Conservation (phyloP, 2,888 invertebrate species). For the Portevinia maculata region DNA sequence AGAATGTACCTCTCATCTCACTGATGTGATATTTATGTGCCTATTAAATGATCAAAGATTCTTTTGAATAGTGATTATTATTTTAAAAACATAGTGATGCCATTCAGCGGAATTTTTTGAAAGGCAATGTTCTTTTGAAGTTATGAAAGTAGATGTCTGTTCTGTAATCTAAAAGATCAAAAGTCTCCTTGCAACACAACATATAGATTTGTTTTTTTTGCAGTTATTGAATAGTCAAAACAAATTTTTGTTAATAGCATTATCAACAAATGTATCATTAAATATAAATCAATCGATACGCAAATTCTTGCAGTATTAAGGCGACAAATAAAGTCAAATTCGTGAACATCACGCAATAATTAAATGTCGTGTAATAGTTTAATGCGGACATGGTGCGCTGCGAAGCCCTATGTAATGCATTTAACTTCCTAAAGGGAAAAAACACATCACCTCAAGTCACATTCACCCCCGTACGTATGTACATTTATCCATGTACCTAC, state of each 20-base stretch:
- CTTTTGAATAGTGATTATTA: too few species aligned
- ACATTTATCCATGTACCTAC: not conserved
- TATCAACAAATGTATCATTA: conserved; percentile 44
- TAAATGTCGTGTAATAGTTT: conserved; percentile 31
- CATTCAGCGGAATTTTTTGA: too few species aligned
- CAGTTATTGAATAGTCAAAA: not conserved
- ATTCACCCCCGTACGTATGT: conserved; percentile 12
- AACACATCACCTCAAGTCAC: not conserved
- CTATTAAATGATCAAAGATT: too few species aligned
- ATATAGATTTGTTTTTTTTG: not conserved
- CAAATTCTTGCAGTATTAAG: conserved; percentile 25
- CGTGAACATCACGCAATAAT: conserved; percentile 63
- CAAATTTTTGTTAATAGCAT: conserved; percentile 24
- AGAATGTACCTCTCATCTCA: too few species aligned
- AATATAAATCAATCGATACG: conserved; percentile 53
- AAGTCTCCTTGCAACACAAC: too few species aligned
- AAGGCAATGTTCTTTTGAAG: too few species aligned
- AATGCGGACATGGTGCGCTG: conserved; percentile 33
- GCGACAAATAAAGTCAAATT: conserved; percentile 40
- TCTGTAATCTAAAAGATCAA: too few species aligned
- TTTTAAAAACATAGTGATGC: too few species aligned
- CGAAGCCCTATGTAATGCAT: conserved; percentile 47
- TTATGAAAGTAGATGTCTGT: too few species aligned
- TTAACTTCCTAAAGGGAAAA: not conserved
- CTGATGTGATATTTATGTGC: too few species aligned